Evolutionary conservation across 2,113 vertebrate species (phyloP).

Genomic region (Isichthys henryi): DNA sequence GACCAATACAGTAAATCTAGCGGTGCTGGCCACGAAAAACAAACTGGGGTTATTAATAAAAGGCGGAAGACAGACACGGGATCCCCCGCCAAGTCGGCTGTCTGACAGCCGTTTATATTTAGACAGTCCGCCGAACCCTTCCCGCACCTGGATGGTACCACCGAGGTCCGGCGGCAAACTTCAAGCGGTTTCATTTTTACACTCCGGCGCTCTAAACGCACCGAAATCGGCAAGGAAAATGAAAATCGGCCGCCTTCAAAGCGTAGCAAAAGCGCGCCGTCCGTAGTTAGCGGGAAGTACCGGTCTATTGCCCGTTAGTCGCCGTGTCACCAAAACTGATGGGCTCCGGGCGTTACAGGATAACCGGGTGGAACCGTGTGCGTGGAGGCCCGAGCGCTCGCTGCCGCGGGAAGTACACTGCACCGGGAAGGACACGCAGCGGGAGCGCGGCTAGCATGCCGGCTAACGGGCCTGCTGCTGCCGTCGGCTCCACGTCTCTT

Average conservation of each 20-base stretch:
- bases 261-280: neutral
- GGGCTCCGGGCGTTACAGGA: neutral
- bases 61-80: neutral
- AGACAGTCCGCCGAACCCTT: neutral
- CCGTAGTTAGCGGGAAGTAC: neutral
- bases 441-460: neutral
- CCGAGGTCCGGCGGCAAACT: neutral
- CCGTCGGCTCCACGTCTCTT: neutral
- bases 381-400: neutral
- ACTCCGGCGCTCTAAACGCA: neutral
- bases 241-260: neutral
- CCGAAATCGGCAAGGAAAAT: neutral
- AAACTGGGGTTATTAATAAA: neutral
- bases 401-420: neutral
- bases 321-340: neutral
- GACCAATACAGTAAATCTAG: neutral
- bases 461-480: slow-evolving; percentile 19
- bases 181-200: neutral
- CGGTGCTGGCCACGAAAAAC: neutral
- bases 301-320: neutral
- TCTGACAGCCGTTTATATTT: neutral
- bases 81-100: neutral
- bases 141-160: neutral
- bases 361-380: neutral
- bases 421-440: neutral